Base-by-base conservation (phyloP, 2,797 vertebrate genomes). In the Decapterus maruadsi region DNA sequence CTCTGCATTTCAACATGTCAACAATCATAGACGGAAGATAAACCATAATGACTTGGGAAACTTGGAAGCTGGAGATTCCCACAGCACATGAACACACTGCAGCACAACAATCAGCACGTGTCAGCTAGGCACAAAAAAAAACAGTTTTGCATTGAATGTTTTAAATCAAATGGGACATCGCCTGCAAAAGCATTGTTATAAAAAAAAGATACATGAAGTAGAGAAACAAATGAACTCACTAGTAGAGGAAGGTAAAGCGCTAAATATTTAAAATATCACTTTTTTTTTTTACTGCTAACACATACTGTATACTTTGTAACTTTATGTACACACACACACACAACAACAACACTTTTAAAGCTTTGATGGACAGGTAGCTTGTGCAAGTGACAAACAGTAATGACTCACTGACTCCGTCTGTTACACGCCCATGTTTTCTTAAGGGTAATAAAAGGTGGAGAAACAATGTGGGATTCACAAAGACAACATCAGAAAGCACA, bases 181-280 rank as follows among this genome's bases (percentile, higher is more conserved):
- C 66, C 43, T 45, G 34, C 10, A 57, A 51, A 61, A 65, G 19
- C 13, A 34, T 55, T 31, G 22, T 58, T 54, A n/a, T 46, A 29
- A 65, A 63, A 66, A 13, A 80, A 42, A 40, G 19, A 69, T 50
- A 34, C 8, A 60, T 14, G 12, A 19, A 43, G n/a, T 34, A 6
- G 26, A 45, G 12, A 50, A 43, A 55, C 4, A 13, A 17, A 1
- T 20, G 2, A 66, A 68, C 22, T 43, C 42, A 34, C 43, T 12
- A 56, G 22, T 19, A 46, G 16, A 38, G 19, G 10, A 36, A 53
- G 6, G 53, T 48, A 56, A 45, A 36, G 2, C 34, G 38, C n/a
- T 73, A 48, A 72, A 79, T 76, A 69, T 65, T 57, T 61, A 2
- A 69, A 42, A 8, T 50, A 6, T 0, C 17, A 9, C 22, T 46